Percentiles rank a stretch among this genome's conserved stretches.
These are phyloP conservation scores for Protophormia terraenovae DNA, from an alignment of 2,888 invertebrate species.

Conservation along the genomic window DNA sequence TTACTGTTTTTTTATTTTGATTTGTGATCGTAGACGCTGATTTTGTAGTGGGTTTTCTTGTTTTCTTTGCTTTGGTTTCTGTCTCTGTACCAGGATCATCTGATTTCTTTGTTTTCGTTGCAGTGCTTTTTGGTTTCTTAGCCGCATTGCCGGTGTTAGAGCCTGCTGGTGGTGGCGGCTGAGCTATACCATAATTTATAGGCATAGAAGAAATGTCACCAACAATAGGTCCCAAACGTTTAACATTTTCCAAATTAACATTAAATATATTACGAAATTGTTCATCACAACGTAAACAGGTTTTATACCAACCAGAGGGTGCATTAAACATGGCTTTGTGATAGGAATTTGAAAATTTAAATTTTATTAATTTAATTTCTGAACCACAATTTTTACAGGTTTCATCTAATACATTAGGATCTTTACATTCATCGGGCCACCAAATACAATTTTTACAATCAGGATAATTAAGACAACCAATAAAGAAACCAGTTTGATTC, in stretches of 20 bases:
- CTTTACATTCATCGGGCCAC: conserved; percentile 88
- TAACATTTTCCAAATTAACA: conserved; percentile 78
- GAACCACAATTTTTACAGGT: conserved; percentile 83
- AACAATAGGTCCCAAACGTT: conserved; percentile 77
- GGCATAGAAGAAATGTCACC: conserved; percentile 58
- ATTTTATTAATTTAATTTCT: conserved; percentile 74
- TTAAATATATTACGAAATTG: conserved; percentile 78
- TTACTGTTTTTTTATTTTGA: not conserved
- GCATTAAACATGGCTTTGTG: conserved; percentile 77
- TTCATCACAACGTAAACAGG: conserved; percentile 79
- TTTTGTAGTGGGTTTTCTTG: conserved; percentile 34
- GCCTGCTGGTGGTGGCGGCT: not conserved
- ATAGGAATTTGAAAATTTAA: conserved; percentile 73
- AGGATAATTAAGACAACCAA: conserved; percentile 90
- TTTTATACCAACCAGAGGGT: conserved; percentile 77
- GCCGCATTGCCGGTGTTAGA: not conserved
- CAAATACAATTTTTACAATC: conserved; percentile 91
- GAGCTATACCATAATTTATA: conserved; percentile 42
- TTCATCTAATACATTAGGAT: conserved; percentile 85
- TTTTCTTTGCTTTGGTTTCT: conserved; percentile 32
- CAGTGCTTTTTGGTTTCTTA: not conserved
- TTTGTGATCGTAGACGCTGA: conserved; percentile 4
- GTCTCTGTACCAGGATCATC: not conserved
- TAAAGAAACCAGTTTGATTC: conserved; percentile 86
- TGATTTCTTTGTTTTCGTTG: conserved; percentile 18